Evolutionary conservation across 2,797 vertebrate species (phyloP).

Genomic region (Mastacembelus armatus): DNA sequence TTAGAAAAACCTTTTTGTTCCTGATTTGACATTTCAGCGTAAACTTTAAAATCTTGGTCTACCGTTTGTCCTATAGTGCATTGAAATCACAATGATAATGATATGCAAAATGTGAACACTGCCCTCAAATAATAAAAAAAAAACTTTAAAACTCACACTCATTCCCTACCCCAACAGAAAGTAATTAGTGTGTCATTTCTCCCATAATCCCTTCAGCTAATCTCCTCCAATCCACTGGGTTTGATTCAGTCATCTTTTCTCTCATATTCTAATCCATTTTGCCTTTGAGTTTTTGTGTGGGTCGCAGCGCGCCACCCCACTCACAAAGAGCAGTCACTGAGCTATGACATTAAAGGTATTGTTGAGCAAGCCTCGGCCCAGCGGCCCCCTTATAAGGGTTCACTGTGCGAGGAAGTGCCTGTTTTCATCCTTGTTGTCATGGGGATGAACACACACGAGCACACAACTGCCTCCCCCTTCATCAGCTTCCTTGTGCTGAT

Average conservation of each 20-base stretch:
- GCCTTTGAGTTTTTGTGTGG: conserved; percentile 84
- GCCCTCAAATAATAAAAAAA: conserved; percentile 35
- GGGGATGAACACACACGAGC: conserved; percentile 68
- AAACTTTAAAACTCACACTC: conserved; percentile 38
- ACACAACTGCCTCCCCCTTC: conserved; percentile 41
- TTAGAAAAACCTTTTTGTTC: too few species aligned
- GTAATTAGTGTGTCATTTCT: conserved; percentile 83
- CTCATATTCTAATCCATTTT: conserved; percentile 86
- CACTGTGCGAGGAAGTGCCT: conserved; percentile 71
- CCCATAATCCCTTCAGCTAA: conserved; percentile 78
- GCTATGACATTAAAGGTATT: conserved; percentile 88
- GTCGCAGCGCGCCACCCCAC: conserved; percentile 68
- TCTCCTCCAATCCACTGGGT: conserved; percentile 83
- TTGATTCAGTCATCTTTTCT: conserved; percentile 88
- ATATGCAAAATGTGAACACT: conserved; percentile 10
- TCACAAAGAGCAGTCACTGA: conserved; percentile 81
- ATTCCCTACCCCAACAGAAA: conserved; percentile 65
- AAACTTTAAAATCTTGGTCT: neutral
- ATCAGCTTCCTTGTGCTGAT: conserved; percentile 57
- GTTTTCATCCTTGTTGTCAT: conserved; percentile 84
- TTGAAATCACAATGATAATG: too few species aligned
- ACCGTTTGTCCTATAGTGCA: too few species aligned
- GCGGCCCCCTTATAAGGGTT: conserved; percentile 67
- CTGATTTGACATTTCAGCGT: neutral
- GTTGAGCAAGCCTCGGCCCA: conserved; percentile 69